Evolutionary conservation across 2,888 invertebrate species (phyloP).

Genomic region (Podabrus alpinus): DNA sequence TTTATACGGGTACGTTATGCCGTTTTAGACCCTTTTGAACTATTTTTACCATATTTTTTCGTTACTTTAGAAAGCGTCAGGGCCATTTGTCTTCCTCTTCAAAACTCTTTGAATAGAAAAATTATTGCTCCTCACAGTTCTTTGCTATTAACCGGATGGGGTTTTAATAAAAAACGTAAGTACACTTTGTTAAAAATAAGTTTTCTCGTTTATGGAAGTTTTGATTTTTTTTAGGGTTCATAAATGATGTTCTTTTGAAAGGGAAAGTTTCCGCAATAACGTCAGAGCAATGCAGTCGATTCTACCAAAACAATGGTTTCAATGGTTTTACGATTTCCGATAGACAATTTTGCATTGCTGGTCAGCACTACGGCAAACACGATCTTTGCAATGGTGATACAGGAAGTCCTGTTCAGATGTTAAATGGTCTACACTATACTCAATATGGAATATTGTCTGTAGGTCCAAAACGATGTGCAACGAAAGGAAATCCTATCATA

Average conservation of each 20-base stretch:
- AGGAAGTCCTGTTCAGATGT: neutral
- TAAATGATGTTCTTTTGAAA: constrained; percentile 52
- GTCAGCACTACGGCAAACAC: neutral
- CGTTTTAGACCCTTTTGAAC: neutral
- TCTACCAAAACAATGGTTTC: constrained; percentile 72
- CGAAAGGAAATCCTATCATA: constrained; percentile 65
- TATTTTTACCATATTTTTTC: neutral
- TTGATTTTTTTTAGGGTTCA: constrained; percentile 38
- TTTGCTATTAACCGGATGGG: constrained; percentile 76
- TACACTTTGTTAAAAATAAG: neutral
- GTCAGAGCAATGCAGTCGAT: constrained; percentile 42
- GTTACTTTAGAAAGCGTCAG: constrained; percentile 49
- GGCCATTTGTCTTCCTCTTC: constrained; percentile 57
- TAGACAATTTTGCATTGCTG: neutral
- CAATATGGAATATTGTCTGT: constrained; percentile 62
- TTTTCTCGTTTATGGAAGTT: neutral
- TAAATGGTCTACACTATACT: constrained; percentile 50
- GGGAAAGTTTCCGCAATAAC: constrained; percentile 53
- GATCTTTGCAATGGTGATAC: neutral
- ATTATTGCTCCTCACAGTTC: constrained; percentile 56
- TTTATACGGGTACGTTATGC: neutral
- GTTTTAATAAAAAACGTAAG: constrained; percentile 66
- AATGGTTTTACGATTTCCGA: neutral
- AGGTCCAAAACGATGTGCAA: constrained; percentile 52
- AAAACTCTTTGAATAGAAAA: constrained; percentile 43